Evolutionary conservation across 2,113 vertebrate genomes (phyloP).

Genomic region (Aix galericulata): DNA sequence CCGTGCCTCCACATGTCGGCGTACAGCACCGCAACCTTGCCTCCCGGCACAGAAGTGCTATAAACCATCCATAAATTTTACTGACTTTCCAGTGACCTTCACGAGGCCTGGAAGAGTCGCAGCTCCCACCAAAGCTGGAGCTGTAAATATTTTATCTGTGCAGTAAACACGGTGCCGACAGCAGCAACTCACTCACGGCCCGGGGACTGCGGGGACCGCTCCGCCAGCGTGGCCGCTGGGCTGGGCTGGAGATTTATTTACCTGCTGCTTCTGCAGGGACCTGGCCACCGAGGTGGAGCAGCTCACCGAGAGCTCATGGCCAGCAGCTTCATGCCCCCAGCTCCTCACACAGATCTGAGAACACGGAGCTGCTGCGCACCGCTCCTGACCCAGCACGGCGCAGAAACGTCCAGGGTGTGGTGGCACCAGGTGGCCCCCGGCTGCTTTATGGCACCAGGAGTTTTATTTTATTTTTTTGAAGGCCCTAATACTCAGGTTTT

Average conservation of each 20-base stretch:
- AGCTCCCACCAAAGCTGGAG: conserved; percentile 62
- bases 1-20: background rate
- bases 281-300: conserved; percentile 34
- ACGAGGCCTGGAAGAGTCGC: conserved; percentile 51
- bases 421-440: background rate
- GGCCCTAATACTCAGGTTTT: background rate
- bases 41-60: conserved; percentile 9
- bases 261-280: conserved; percentile 48
- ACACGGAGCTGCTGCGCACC: background rate
- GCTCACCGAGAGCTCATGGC: background rate
- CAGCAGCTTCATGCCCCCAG: background rate
- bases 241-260: conserved; percentile 65
- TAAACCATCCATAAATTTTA: conserved; percentile 71
- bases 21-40: conserved; percentile 10
- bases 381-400: background rate
- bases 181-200: conserved; percentile 39
- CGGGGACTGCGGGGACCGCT: background rate
- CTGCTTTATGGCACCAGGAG: background rate
- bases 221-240: background rate
- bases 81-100: conserved; percentile 74
- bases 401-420: background rate
- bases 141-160: conserved; percentile 78
- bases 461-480: background rate
- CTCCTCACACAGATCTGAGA: background rate
- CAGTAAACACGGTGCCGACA: conserved; percentile 66